Evolutionary conservation across 2,797 vertebrate genomes (phyloP).

Genomic region (Onychomys arenicola): DNA sequence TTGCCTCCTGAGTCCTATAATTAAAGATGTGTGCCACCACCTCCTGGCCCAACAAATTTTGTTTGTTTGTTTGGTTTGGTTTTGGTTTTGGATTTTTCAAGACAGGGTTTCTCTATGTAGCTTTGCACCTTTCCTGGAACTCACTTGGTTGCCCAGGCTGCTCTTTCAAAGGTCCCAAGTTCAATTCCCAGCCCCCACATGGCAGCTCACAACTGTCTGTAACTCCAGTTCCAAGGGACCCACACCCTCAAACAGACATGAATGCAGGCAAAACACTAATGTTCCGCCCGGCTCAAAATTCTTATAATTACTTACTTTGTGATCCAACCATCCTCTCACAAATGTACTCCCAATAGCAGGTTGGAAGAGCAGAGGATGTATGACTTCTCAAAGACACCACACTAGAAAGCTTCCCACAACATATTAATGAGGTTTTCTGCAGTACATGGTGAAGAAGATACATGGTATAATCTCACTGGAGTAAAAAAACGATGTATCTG

Average conservation of each 20-base stretch:
- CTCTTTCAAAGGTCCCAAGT: no score
- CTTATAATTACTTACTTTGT: neutral
- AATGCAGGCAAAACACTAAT: no score
- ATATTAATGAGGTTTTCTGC: neutral
- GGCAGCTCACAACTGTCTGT: no score
- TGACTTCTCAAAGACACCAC: neutral
- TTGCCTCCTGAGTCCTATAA: neutral
- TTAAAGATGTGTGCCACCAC: neutral
- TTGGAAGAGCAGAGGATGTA: neutral
- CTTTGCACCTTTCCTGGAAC: no score
- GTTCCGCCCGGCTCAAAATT: neutral
- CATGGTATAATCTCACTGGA: neutral
- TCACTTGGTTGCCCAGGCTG: no score
- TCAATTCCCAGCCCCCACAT: no score
- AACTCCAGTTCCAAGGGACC: no score
- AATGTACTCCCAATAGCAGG: neutral
- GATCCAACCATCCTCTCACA: conserved; percentile 10
- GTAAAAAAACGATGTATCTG: neutral
- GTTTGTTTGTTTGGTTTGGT: no score
- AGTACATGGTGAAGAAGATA: neutral
- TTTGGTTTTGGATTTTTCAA: no score
- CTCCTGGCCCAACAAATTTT: neutral
- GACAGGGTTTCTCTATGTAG: no score
- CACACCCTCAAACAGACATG: no score
- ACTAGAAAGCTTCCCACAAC: neutral